Evolutionary conservation across 2,797 vertebrate genomes (phyloP).

Genomic region (Diceros bicornis): DNA sequence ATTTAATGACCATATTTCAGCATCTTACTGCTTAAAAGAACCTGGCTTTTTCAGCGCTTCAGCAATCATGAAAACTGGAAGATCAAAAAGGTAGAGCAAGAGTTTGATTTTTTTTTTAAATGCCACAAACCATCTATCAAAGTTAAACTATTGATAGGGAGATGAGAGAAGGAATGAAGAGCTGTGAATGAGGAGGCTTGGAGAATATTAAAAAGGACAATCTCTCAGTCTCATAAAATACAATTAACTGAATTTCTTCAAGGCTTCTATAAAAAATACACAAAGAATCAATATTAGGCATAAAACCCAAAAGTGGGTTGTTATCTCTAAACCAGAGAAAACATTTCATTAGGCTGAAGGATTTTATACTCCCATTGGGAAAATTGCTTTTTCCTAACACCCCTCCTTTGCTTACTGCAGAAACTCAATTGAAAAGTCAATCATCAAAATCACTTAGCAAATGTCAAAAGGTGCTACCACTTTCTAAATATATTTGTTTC

Average conservation of each 20-base stretch:
- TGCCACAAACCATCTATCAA: slow-evolving; percentile 67
- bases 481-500: slow-evolving; percentile 44
- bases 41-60: slow-evolving; percentile 74
- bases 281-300: slow-evolving; percentile 72
- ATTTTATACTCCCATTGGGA: slow-evolving; percentile 76
- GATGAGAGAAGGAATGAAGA: slow-evolving; percentile 29
- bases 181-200: not conserved
- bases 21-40: slow-evolving; percentile 40
- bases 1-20: slow-evolving; percentile 75
- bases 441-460: slow-evolving; percentile 75
- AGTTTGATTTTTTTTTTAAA: slow-evolving; percentile 68
- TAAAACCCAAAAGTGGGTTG: slow-evolving; percentile 81
- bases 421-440: slow-evolving; percentile 72
- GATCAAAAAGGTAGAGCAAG: slow-evolving; percentile 70
- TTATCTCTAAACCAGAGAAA: slow-evolving; percentile 77
- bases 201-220: slow-evolving; percentile 68
- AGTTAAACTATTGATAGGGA: slow-evolving; percentile 65
- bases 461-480: slow-evolving; percentile 50
- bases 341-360: slow-evolving; percentile 75
- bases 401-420: slow-evolving; percentile 48
- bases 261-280: slow-evolving; percentile 78
- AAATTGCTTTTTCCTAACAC: slow-evolving; percentile 64
- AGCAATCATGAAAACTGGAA: slow-evolving; percentile 70
- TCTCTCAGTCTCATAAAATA: slow-evolving; percentile 73
- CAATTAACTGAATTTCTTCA: slow-evolving; percentile 81